Conservation (phyloP, 2,888 invertebrate species). For the Allolobophora icterica region DNA sequence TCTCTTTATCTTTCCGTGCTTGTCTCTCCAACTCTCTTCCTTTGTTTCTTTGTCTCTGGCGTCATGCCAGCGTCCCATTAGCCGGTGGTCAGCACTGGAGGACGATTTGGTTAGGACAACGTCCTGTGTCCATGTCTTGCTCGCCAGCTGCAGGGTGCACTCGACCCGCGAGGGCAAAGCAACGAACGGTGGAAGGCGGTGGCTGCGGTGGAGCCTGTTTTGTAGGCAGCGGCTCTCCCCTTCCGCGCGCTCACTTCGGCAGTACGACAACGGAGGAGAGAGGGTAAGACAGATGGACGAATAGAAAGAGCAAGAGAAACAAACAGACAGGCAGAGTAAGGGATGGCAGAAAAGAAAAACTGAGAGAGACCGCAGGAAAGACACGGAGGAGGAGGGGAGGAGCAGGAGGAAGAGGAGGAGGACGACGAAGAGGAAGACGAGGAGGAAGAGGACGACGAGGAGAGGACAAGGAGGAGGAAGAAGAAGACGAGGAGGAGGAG, state of each 20-base stretch:
- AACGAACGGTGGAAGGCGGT: no score
- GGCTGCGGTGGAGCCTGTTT: no score
- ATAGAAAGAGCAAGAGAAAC: background rate
- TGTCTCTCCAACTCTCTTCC: slow-evolving; percentile 10
- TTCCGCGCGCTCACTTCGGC: background rate
- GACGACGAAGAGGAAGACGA: slow-evolving; percentile 11
- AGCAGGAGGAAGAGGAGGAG: background rate
- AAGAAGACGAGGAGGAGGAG: no score
- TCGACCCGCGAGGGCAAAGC: background rate
- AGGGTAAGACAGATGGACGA: background rate
- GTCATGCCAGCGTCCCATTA: background rate
- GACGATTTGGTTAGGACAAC: background rate
- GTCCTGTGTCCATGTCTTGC: background rate
- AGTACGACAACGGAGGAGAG: background rate
- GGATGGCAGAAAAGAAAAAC: background rate
- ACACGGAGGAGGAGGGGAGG: background rate
- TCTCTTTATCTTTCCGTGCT: slow-evolving; percentile 17
- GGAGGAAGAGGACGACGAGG: slow-evolving; percentile 24
- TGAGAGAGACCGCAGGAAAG: background rate
- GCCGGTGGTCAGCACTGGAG: background rate
- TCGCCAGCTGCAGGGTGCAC: background rate
- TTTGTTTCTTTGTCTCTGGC: slow-evolving; percentile 21
- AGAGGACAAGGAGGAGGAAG: slow-evolving; percentile 27
- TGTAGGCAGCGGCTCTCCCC: background rate
- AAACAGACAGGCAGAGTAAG: background rate